Percentiles rank a stretch among this genome's conserved stretches.
Evolutionary conservation across 1,140 invertebrate genomes (phyloP).

Genomic region (Habropoda laboriosa): DNA sequence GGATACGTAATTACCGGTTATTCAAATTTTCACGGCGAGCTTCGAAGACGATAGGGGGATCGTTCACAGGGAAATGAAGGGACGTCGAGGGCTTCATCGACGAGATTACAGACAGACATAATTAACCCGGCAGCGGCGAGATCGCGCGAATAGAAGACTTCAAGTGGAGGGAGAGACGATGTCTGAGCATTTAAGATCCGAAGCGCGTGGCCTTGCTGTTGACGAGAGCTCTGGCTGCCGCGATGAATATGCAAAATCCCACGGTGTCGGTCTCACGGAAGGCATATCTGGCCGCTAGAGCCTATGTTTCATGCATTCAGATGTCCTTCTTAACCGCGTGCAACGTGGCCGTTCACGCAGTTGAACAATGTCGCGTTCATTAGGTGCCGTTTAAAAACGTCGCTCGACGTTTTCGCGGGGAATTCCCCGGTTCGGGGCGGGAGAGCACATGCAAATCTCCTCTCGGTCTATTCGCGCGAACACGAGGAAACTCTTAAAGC

Average conservation of each 20-base stretch:
- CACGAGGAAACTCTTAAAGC: constrained; percentile 66
- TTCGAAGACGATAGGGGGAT: not conserved
- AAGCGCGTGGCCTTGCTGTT: constrained; percentile 27
- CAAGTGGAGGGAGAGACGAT: not conserved
- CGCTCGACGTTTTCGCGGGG: constrained; percentile 61
- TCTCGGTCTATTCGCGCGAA: constrained; percentile 61
- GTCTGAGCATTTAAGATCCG: constrained; percentile 47
- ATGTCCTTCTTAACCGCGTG: constrained; percentile 67
- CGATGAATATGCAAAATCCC: constrained; percentile 73
- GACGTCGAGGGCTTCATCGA: constrained; percentile 8
- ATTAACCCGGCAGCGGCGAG: constrained; percentile 48
- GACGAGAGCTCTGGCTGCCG: constrained; percentile 30
- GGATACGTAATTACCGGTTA: constrained; percentile 49
- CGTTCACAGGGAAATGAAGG: not conserved
- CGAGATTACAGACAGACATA: constrained; percentile 56
- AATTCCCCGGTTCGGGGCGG: no score
- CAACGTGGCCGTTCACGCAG: not conserved
- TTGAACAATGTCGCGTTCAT: constrained; percentile 64
- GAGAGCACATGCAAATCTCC: constrained; percentile 66
- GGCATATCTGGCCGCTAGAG: constrained; percentile 41
- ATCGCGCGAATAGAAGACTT: not conserved
- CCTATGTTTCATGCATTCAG: constrained; percentile 73
- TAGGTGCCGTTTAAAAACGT: constrained; percentile 68
- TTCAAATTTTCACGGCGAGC: constrained; percentile 50
- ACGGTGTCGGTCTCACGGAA: constrained; percentile 40